phyloP scores from a whole-genome alignment of 2,113 vertebrate genomes.

The Malurus elegans region DNA sequence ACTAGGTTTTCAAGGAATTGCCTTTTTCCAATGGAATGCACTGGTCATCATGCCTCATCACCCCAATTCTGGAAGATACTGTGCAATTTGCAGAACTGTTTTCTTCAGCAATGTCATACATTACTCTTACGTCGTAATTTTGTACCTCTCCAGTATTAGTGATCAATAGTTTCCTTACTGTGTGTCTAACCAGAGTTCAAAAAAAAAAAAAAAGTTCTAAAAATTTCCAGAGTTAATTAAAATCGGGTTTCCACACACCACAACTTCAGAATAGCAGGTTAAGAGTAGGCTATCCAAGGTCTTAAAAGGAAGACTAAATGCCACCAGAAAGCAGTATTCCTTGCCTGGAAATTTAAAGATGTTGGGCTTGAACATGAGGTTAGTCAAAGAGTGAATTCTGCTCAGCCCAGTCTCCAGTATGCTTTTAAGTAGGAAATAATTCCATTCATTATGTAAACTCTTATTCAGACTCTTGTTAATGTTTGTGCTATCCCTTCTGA shows the following conservation, averaged over 20 bases:
- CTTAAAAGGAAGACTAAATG: not conserved
- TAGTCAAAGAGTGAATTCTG: not conserved
- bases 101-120: not conserved
- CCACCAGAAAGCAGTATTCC: not conserved
- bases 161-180: not conserved
- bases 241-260: not conserved
- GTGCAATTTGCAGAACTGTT: not conserved
- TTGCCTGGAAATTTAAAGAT: not conserved
- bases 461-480: not conserved
- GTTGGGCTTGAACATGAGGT: not conserved
- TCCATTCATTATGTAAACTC: not conserved
- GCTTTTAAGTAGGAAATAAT: not conserved
- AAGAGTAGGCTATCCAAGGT: not conserved
- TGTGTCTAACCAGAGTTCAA: rapidly evolving
- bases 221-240: not conserved
- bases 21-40: not conserved
- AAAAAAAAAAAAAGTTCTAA: not conserved
- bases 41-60: not conserved
- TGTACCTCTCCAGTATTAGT: not conserved
- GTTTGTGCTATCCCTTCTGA: not conserved
- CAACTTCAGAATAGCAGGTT: not conserved
- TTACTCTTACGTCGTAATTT: not conserved
- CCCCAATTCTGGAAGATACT: not conserved
- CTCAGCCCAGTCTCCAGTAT: not conserved
- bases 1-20: not conserved